Conservation (phyloP, 2,113 vertebrate species). For the Machaerirhynchus nigripectus region DNA sequence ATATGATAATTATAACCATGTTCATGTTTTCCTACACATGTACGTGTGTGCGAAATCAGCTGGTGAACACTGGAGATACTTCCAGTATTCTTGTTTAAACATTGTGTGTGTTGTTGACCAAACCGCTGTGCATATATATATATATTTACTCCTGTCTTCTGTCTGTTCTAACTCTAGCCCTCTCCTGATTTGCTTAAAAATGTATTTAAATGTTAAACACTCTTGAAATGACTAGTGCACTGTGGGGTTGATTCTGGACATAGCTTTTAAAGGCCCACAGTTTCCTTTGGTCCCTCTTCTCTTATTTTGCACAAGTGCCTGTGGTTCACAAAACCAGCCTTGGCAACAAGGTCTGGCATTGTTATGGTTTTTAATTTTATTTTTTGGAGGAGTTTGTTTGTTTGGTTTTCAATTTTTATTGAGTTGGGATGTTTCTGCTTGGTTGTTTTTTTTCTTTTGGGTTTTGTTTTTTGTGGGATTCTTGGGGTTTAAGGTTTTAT, state of each 20-base stretch:
- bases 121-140: accelerated
- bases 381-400: background rate
- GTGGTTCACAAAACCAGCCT: background rate
- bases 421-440: background rate
- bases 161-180: background rate
- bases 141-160: background rate
- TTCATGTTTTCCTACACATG: accelerated
- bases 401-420: background rate
- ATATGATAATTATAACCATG: background rate
- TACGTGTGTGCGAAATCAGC: background rate
- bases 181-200: background rate
- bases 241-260: background rate
- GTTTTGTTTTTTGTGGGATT: background rate
- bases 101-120: background rate
- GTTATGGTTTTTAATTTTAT: background rate
- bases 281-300: background rate
- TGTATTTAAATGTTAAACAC: background rate
- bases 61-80: background rate
- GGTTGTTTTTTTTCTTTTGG: background rate
- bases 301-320: background rate
- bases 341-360: background rate
- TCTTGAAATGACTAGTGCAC: background rate
- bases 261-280: background rate
- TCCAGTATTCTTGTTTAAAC: background rate
- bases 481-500: background rate